phyloP scores from a whole-genome alignment of 2,113 vertebrate species.

The Apodemus sylvaticus region DNA sequence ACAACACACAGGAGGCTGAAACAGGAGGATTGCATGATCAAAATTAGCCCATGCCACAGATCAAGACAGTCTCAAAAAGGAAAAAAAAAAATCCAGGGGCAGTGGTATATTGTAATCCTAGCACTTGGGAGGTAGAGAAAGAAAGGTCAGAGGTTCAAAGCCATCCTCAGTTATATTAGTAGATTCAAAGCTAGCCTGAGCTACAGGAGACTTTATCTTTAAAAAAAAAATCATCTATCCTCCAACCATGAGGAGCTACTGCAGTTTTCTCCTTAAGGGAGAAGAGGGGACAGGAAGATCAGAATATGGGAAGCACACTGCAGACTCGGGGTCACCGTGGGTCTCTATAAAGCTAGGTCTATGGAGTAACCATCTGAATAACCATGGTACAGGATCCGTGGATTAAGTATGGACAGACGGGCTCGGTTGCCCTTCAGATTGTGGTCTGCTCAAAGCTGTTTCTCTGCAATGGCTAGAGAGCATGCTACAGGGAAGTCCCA shows the following conservation, averaged over 20 bases:
- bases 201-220: background rate
- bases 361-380: background rate
- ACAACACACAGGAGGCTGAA: background rate
- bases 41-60: background rate
- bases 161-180: background rate
- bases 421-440: background rate
- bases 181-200: background rate
- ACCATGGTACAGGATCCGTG: background rate
- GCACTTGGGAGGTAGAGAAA: background rate
- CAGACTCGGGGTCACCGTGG: background rate
- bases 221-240: background rate
- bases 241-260: background rate
- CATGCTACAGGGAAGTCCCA: background rate
- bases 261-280: background rate
- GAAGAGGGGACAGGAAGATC: background rate
- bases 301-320: background rate
- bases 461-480: background rate
- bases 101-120: background rate
- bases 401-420: background rate
- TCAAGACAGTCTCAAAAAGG: background rate
- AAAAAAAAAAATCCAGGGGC: background rate
- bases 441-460: background rate
- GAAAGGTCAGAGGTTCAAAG: background rate
- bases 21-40: background rate
- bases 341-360: background rate